Percentiles rank a stretch among this genome's conserved stretches.
Conservation (phyloP, 2,888 invertebrate genomes). For the Patella depressa region DNA sequence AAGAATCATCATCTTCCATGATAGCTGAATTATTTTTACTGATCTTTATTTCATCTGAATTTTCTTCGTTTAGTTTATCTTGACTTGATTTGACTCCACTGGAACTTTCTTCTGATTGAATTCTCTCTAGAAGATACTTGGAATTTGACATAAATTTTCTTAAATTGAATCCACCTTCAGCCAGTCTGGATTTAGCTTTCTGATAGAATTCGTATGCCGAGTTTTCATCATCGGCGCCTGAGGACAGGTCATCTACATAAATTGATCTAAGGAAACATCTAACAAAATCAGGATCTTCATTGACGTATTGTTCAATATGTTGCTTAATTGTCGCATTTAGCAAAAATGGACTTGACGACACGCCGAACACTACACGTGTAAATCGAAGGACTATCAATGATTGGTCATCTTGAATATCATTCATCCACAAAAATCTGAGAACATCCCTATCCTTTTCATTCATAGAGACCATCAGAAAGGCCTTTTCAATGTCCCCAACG, state of each 20-base stretch:
- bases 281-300: conserved; percentile 5
- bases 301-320: not conserved
- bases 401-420: not conserved
- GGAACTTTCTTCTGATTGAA: too few species aligned
- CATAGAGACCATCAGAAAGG: not conserved
- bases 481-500: not conserved
- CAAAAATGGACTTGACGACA: not conserved
- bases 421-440: not conserved
- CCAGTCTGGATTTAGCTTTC: not conserved
- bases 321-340: conserved; percentile 5
- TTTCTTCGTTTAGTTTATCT: too few species aligned
- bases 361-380: not conserved
- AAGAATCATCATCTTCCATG: too few species aligned
- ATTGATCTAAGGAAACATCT: not conserved
- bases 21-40: too few species aligned
- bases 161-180: conserved; percentile 1
- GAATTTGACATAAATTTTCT: conserved; percentile 4
- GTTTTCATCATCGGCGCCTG: not conserved
- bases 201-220: not conserved
- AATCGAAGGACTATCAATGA: not conserved
- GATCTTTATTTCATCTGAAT: too few species aligned
- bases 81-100: too few species aligned
- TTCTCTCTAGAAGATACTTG: too few species aligned
- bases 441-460: conserved; percentile 6
- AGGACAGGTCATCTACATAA: not conserved